Percentiles rank a stretch among this genome's conserved stretches.
These are phyloP conservation scores for Sterrhoptilus dennistouni DNA, from an alignment of 2,113 vertebrate species.

Conservation along the genomic window DNA sequence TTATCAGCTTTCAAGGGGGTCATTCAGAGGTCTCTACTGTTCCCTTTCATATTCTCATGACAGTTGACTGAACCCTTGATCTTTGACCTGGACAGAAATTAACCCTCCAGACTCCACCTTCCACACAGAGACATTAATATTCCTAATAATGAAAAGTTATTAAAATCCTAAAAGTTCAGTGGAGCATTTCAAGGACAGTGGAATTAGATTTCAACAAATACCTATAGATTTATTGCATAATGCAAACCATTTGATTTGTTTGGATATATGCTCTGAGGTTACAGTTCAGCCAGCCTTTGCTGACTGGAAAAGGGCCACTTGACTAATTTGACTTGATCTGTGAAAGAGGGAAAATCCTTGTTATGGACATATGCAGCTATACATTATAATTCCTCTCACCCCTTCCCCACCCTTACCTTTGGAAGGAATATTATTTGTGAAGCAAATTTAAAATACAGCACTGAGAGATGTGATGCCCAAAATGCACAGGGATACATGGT, in stretches of 20 bases:
- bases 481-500: not conserved
- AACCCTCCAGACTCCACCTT: constrained; percentile 26
- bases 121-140: not conserved
- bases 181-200: constrained; percentile 60
- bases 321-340: constrained; percentile 5
- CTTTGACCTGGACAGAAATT: constrained; percentile 75
- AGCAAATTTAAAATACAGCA: not conserved
- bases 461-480: not conserved
- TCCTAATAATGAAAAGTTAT: constrained; percentile 46
- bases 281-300: not conserved
- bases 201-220: constrained; percentile 56
- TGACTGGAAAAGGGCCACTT: not conserved
- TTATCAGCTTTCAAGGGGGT: constrained; percentile 15
- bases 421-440: not conserved
- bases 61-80: constrained; percentile 80
- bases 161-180: constrained; percentile 59
- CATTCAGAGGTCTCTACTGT: constrained; percentile 23
- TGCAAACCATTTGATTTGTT: constrained; percentile 53
- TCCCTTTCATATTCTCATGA: constrained; percentile 67
- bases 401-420: not conserved
- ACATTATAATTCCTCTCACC: not conserved
- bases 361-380: not conserved
- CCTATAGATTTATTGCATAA: constrained; percentile 56
- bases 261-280: not conserved
- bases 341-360: not conserved